Percentiles rank a stretch among this genome's conserved stretches.
Evolutionary conservation across 2,113 vertebrate species (phyloP).

Genomic region (Gnathonemus longibarbis): DNA sequence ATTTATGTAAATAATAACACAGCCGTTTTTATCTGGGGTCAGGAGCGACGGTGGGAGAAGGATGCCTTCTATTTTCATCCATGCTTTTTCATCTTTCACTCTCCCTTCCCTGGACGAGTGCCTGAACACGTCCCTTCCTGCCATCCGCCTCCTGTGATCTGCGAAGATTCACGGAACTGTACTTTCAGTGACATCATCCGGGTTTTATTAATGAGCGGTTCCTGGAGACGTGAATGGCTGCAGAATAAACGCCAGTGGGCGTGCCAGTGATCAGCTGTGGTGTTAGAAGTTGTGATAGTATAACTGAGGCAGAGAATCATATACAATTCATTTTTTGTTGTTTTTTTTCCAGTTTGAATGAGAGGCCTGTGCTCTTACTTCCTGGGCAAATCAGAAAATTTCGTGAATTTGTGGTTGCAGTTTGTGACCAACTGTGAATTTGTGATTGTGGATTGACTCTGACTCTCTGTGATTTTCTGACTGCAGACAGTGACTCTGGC

Average conservation of each 20-base stretch:
- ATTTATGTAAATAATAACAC: slow-evolving; percentile 43
- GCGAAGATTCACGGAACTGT: background rate
- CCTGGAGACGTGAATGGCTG: background rate
- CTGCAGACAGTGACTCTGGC: background rate
- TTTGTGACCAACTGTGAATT: background rate
- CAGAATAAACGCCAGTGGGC: background rate
- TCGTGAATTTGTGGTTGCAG: background rate
- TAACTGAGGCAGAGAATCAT: background rate
- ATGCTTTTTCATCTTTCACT: slow-evolving; percentile 2
- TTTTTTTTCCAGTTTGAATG: background rate
- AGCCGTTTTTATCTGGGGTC: slow-evolving; percentile 40
- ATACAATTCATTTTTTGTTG: background rate
- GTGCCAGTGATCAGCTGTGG: background rate
- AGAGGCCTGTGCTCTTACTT: background rate
- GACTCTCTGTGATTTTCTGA: background rate
- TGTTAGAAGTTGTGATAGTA: background rate
- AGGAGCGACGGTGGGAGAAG: slow-evolving; percentile 22
- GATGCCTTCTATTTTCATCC: slow-evolving; percentile 11
- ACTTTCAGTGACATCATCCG: background rate
- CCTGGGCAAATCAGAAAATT: background rate
- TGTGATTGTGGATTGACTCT: background rate
- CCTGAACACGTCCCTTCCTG: background rate
- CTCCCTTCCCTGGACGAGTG: background rate
- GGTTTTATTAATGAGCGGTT: background rate
- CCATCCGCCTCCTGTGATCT: background rate